Evolutionary conservation across 2,888 invertebrate species (phyloP), one percentile per base, ranked within the genome.

Genomic region (Aphidoletes aphidimyza): DNA sequence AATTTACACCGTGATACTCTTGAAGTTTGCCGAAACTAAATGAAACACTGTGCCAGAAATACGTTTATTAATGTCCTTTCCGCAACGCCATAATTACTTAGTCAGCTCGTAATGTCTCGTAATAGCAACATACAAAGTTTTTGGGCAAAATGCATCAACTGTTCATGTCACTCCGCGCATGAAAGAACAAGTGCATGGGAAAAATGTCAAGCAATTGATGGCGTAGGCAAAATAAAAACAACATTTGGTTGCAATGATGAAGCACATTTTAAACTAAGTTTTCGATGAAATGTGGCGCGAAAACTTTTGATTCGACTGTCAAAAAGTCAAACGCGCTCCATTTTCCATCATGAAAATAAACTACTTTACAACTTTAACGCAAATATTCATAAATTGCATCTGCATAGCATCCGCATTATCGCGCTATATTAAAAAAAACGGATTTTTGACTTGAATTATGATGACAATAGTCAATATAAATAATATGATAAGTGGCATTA

Each of bases 271-370:
- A 3, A 54, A 54, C n/a, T 69, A 69, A 69, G 11, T 69, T 54
- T 54, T 54, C 54, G 0, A 30, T 3, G 14, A 30, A 69, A 9
- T 34, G 14, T 34, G 69, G 69, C 34, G 69, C 14, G 30, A 30
- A 69, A 69, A 69, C 69, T 69, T 69, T 69, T 30, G 69, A 30
- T 69, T 69, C 69, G 8, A n/a, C 69, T 26, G 69, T 69, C 69
- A 69, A 69, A 69, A 30, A 30, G 69, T 30, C 69, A 30, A 34
- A 69, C 26, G 22, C 22, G 54, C n/a, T n/a, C n/a, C n/a, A 22
- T 3, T 54, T 30, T 22, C 54, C 26, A 3, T 69, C 54, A 6
- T 54, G 0, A 69, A 69, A 30, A 54, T 11, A 14, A 5, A 8
- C 22, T 11, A 54, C 3, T 54, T n/a, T n/a, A n/a, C 69, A 69